Percentiles rank a stretch among this genome's conserved stretches.
phyloP scores from a whole-genome alignment of 2,888 invertebrate species.

The Andrena bucephala region DNA sequence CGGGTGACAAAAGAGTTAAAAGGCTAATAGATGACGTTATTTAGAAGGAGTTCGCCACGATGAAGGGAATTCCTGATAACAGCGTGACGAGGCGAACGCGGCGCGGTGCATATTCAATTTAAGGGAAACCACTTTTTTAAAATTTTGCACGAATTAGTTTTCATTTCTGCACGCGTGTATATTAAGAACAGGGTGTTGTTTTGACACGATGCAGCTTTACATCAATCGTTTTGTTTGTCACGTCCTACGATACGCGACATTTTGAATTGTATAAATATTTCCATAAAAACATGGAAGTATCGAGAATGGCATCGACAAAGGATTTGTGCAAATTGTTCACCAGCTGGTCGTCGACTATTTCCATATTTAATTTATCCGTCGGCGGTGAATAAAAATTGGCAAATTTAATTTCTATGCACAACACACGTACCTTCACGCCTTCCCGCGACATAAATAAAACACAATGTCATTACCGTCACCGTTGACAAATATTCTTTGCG shows the following conservation, averaged over 20 bases:
- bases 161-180: no score
- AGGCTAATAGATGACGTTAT: conserved; percentile 42
- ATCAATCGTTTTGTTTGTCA: neutral
- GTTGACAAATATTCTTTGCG: neutral
- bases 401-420: neutral
- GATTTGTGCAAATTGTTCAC: neutral
- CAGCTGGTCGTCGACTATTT: neutral
- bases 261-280: neutral
- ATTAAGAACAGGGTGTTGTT: neutral
- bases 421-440: neutral
- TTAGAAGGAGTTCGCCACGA: neutral
- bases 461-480: neutral
- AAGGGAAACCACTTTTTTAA: no score
- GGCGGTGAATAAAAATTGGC: conserved; percentile 16
- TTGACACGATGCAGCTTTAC: neutral
- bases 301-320: neutral
- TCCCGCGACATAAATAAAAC: neutral
- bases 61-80: conserved; percentile 17
- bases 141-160: no score
- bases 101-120: neutral
- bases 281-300: neutral
- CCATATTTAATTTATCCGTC: conserved; percentile 2
- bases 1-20: neutral
- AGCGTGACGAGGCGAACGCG: neutral
- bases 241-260: neutral